Percentiles rank a stretch among this genome's conserved stretches.
These are phyloP conservation scores for Channa maculata DNA, from an alignment of 2,113 vertebrate genomes.

Conservation along the genomic window DNA sequence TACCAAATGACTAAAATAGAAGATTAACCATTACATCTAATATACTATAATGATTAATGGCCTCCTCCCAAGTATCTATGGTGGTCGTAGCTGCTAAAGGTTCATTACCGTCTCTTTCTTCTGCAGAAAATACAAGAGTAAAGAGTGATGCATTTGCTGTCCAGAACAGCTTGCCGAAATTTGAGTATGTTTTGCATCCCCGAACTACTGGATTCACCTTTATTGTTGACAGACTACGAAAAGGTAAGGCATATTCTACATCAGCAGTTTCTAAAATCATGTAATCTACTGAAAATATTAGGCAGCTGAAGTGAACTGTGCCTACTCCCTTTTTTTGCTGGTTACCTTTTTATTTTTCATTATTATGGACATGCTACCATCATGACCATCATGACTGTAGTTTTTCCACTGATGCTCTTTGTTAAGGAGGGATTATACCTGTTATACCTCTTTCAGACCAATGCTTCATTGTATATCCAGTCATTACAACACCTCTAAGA, in stretches of 20 bases:
- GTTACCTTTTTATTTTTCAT: no score
- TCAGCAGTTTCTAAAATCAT: slow-evolving; percentile 4
- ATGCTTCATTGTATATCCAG: slow-evolving; percentile 51
- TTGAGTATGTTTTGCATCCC: slow-evolving; percentile 93
- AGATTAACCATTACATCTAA: no score
- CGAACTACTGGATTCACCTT: slow-evolving; percentile 97
- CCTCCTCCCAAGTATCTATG: no score
- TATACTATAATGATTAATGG: no score
- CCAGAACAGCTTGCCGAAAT: slow-evolving; percentile 89
- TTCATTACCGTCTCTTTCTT: slow-evolving; percentile 31
- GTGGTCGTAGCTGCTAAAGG: not conserved
- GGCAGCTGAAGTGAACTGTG: no score
- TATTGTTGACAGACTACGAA: slow-evolving; percentile 90
- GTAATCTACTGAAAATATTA: not conserved
- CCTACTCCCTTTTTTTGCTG: no score
- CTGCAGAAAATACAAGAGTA: slow-evolving; percentile 90
- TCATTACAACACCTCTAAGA: slow-evolving; percentile 54
- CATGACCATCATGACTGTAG: slow-evolving; percentile 12
- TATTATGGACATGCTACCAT: not conserved
- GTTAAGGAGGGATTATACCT: slow-evolving; percentile 35
- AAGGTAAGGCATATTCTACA: slow-evolving; percentile 85
- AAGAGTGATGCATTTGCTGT: slow-evolving; percentile 91
- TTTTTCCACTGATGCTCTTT: slow-evolving; percentile 34
- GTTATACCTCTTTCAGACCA: slow-evolving; percentile 53
- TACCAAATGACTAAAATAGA: no score